Evolutionary conservation across 2,113 vertebrate genomes (phyloP), one percentile per base, ranked within the genome.

Genomic region (Alexandromys fortis): DNA sequence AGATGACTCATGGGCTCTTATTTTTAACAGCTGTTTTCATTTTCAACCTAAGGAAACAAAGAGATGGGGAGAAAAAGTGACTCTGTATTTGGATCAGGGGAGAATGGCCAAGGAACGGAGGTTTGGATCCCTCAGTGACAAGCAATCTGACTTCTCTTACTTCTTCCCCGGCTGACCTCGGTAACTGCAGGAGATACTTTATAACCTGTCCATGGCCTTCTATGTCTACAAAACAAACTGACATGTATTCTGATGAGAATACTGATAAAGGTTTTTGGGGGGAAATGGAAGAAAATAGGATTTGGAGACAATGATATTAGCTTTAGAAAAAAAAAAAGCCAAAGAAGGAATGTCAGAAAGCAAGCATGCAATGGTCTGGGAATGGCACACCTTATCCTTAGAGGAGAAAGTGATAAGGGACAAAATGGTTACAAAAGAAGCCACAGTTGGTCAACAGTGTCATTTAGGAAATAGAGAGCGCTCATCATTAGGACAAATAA

Each of bases 11-110:
- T 77, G 91, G 79, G 91, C 97, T 98, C 98, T 98, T 95, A 96
- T 98, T 95, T 97, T 96, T 97, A 96, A 96, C 98, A 98, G 98
- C 98, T 98, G 98, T 96, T 97, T 97, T 98, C 95, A 96, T 96
- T 98, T 94, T 95, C 95, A 98, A 88, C 79, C 97, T 94, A 94
- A 95, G 96, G 96, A 97, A 96, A 98, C 88, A 95, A 89, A 58
- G 93, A 55, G 93, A 91, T 49, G 87, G 96, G 38, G 90, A 96
- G 86, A 90, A 96, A 95, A 95, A 95, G 89, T 95, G 96, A 81
- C 94, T 75, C 89, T 96, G 63, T 92, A 75, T 86, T 97, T 97
- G 92, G 95, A 97, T 26, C 2, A 4, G 88, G 78, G 87, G 21
- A 95, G 73, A 72, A 72, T 22, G 72, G 96, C 88, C 96, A 93